phyloP scores from a whole-genome alignment of 2,888 invertebrate species.

The Platycheirus albimanus region DNA sequence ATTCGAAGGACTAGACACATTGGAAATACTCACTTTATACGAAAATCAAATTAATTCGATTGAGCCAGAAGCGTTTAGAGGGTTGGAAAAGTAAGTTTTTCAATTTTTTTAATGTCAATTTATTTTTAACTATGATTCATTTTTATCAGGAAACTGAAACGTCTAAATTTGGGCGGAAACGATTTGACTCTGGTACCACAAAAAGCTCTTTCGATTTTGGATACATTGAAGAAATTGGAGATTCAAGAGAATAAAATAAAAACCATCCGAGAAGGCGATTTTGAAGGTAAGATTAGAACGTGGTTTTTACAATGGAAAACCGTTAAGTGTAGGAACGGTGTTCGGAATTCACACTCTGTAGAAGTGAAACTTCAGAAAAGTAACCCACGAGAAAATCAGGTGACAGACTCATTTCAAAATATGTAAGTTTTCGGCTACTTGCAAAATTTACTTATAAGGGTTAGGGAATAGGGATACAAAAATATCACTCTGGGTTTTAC shows the following conservation, averaged over 20 bases:
- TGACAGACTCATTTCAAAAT: too few species aligned
- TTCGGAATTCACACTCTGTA: too few species aligned
- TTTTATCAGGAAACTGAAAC: conserved; percentile 87
- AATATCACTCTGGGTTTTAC: too few species aligned
- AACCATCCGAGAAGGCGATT: conserved; percentile 91
- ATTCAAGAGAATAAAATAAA: conserved; percentile 93
- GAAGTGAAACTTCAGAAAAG: too few species aligned
- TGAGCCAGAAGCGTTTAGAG: conserved; percentile 92
- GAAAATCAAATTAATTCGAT: conserved; percentile 92
- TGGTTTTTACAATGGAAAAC: too few species aligned
- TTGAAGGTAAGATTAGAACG: conserved; percentile 86
- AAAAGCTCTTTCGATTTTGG: conserved; percentile 90
- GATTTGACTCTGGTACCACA: conserved; percentile 90
- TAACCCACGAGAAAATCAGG: too few species aligned
- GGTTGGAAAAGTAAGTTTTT: conserved; percentile 89
- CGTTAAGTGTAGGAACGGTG: too few species aligned
- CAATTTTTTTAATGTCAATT: background rate
- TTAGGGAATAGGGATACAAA: too few species aligned
- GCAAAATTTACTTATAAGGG: too few species aligned
- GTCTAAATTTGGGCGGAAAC: conserved; percentile 93
- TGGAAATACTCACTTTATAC: conserved; percentile 93
- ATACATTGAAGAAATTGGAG: conserved; percentile 92
- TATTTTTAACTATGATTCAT: background rate
- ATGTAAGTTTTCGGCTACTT: too few species aligned
- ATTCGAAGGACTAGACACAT: conserved; percentile 92